These are phyloP conservation scores for Gadus macrocephalus DNA, from an alignment of 2,113 vertebrate species.

Conservation along the genomic window DNA sequence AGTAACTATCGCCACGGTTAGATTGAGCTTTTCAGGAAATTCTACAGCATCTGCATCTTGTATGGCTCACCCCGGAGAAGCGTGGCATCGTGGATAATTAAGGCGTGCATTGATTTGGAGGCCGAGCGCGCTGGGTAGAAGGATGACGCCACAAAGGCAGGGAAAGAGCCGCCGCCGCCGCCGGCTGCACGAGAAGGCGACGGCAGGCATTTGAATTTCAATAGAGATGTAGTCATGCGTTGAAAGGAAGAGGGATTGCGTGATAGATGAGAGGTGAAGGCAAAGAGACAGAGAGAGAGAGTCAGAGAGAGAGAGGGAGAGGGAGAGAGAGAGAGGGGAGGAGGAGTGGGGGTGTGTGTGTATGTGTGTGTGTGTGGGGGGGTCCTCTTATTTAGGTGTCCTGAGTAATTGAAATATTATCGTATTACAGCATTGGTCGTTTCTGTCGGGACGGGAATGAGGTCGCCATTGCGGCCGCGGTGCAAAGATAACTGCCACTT, in stretches of 20 bases:
- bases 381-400: constrained; percentile 1
- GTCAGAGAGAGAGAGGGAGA: neutral
- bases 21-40: neutral
- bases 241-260: neutral
- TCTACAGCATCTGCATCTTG: neutral
- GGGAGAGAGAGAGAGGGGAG: too few relatives aligned
- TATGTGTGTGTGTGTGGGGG: neutral
- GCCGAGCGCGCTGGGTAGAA: too few relatives aligned
- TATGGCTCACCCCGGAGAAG: neutral
- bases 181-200: too few relatives aligned
- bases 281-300: constrained; percentile 3
- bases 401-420: constrained; percentile 52
- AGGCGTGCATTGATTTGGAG: too few relatives aligned
- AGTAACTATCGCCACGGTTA: neutral
- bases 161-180: too few relatives aligned
- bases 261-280: constrained; percentile 25
- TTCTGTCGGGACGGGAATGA: constrained; percentile 40
- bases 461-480: constrained; percentile 29
- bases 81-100: too few relatives aligned
- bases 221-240: constrained; percentile 33
- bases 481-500: constrained; percentile 30
- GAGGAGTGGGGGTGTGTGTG: too few relatives aligned
- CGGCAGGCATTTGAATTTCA: constrained; percentile 5
- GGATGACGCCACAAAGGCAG: too few relatives aligned
- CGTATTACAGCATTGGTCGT: constrained; percentile 52